Conservation (phyloP, 2,888 invertebrate genomes). For the Eustalomyia histrio region DNA sequence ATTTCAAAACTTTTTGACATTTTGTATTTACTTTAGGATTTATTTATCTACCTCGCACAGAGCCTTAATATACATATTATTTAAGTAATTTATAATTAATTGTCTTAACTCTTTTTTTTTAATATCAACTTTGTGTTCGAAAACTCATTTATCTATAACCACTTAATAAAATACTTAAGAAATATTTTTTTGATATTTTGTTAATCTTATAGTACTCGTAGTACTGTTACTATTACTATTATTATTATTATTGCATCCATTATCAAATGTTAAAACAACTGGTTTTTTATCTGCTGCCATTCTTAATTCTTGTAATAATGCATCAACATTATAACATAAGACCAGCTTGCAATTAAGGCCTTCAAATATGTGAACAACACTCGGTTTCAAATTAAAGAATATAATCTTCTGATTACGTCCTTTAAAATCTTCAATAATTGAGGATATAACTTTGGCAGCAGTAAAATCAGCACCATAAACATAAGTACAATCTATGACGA, state of each 20-base stretch:
- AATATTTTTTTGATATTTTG: slow-evolving; percentile 45
- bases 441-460: slow-evolving; percentile 89
- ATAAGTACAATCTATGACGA: slow-evolving; percentile 92
- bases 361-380: slow-evolving; percentile 89
- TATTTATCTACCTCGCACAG: too few relatives aligned
- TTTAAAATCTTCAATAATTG: slow-evolving; percentile 87
- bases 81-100: too few relatives aligned
- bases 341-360: slow-evolving; percentile 79
- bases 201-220: slow-evolving; percentile 51
- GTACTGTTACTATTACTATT: slow-evolving; percentile 36
- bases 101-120: too few relatives aligned
- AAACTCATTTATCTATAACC: too few relatives aligned
- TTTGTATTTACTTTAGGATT: too few relatives aligned
- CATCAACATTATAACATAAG: slow-evolving; percentile 74
- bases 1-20: too few relatives aligned
- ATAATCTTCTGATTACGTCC: slow-evolving; percentile 87
- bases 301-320: slow-evolving; percentile 65
- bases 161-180: neutral
- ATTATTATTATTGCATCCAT: slow-evolving; percentile 18
- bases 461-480: slow-evolving; percentile 94
- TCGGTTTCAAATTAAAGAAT: slow-evolving; percentile 91
- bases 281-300: neutral
- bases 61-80: too few relatives aligned
- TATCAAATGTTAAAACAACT: neutral
- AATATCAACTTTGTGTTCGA: too few relatives aligned